phyloP scores from a whole-genome alignment of 1,140 invertebrate genomes.

The Glossosoma conforme region DNA sequence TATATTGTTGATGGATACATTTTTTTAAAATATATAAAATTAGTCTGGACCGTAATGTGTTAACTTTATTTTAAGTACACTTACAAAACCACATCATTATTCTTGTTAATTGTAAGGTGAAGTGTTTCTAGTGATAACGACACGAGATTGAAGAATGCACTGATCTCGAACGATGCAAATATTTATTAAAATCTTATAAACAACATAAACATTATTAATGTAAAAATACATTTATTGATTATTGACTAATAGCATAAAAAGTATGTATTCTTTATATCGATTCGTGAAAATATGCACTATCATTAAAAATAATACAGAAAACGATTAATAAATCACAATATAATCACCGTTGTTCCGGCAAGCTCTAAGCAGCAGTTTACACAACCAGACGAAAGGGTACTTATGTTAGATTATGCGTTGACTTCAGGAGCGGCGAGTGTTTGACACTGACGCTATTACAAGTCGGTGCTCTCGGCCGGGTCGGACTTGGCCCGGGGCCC shows the following conservation, averaged over 20 bases:
- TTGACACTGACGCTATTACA: conserved; percentile 10
- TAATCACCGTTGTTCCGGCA: neutral
- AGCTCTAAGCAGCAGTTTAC: conserved; percentile 2
- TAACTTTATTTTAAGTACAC: too few relatives aligned
- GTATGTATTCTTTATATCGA: neutral
- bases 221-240: neutral
- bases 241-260: conserved; percentile 2
- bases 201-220: neutral
- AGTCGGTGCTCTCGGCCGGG: conserved; percentile 21
- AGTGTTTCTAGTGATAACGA: too few relatives aligned
- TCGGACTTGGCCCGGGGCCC: conserved; percentile 8
- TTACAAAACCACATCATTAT: too few relatives aligned
- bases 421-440: neutral
- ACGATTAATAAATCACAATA: conserved; percentile 9
- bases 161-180: neutral
- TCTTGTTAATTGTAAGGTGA: too few relatives aligned
- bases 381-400: conserved; percentile 4
- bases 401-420: neutral
- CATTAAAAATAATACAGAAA: neutral
- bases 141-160: neutral
- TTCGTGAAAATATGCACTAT: neutral
- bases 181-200: neutral
- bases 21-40: too few relatives aligned
- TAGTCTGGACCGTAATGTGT: too few relatives aligned
- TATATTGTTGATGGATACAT: too few relatives aligned